These are phyloP conservation scores for Cyphomyrus plagiostoma DNA, from an alignment of 2,113 vertebrate species.

Conservation along the genomic window DNA sequence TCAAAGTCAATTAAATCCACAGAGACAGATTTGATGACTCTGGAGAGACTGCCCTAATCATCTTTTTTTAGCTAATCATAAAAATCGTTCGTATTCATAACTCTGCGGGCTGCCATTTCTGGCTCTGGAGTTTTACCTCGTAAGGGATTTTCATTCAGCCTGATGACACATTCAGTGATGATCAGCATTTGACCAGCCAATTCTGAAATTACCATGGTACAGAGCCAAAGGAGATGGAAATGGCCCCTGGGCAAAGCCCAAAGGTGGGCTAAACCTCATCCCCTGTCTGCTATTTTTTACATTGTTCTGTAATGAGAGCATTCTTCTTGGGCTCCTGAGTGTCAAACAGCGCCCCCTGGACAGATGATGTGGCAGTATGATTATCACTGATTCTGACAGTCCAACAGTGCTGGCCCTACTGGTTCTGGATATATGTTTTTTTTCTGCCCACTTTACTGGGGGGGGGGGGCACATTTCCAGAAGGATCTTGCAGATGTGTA, in stretches of 20 bases:
- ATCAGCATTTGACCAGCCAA: background rate
- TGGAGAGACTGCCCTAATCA: background rate
- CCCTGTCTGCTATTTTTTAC: background rate
- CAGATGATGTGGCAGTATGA: background rate
- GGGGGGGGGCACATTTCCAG: background rate
- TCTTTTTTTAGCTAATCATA: background rate
- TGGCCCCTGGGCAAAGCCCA: background rate
- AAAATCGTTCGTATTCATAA: background rate
- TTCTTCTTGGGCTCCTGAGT: background rate
- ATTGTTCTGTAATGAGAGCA: background rate
- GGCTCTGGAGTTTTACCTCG: background rate
- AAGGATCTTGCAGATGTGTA: background rate
- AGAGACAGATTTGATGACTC: background rate
- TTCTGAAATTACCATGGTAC: background rate
- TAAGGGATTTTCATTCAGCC: conserved; percentile 1
- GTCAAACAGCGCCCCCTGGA: background rate
- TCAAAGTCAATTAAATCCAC: background rate
- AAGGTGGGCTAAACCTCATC: background rate
- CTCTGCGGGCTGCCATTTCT: background rate
- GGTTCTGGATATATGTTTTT: background rate
- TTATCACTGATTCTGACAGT: background rate
- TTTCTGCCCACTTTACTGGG: background rate
- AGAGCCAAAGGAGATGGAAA: background rate
- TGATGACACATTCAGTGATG: background rate
- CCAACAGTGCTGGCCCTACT: background rate